Evolutionary conservation across 1,140 invertebrate species (phyloP), one percentile per base, ranked within the genome.

Genomic region (Anthonomus grandis): DNA sequence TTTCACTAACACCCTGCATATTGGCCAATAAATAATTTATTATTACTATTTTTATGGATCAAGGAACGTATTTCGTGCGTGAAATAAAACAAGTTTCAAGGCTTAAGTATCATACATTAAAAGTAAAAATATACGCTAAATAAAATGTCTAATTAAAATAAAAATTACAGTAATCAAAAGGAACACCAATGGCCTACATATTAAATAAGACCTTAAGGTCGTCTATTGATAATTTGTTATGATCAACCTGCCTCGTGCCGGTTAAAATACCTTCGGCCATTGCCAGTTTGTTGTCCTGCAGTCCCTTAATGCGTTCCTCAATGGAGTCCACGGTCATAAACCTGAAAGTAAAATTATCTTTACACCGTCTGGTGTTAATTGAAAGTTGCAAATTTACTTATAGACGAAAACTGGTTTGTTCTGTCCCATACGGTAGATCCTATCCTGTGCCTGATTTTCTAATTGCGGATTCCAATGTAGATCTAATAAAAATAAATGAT

Each of bases 381-480:
- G n/a, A 31, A 9, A 31, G 27, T 31, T 31, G n/a, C 27, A 15
- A 27, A 46, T 69, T 70, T 74, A 90, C 86, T 89, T 93, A 71
- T 95, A 92, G 39, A 97, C 84, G 49, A 82, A 79, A 0, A 95
- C 92, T 67, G 81, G 69, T 69, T 87, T 90, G 12, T 71, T 83
- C 70, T 97, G 94, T 0, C 94, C 94, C 39, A 95, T 85, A 51
- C 94, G 78, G 75, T 95, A 93, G 39, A 96, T 87, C 38, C 93
- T 78, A 76, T 97, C 93, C 77, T 90, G 91, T 0, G 93, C 93
- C 72, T 97, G 93, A 4, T 85, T 76, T 75, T 96, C 93, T 18
- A 96, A 75, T 64, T 95, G 92, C 0, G 93, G 94, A 79, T 97
- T 97, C 93, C 94, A 97, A 73, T 97, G 93, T 44, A 93, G 78